Conservation (phyloP, 1,140 invertebrate genomes). For the Bombus turneri region DNA sequence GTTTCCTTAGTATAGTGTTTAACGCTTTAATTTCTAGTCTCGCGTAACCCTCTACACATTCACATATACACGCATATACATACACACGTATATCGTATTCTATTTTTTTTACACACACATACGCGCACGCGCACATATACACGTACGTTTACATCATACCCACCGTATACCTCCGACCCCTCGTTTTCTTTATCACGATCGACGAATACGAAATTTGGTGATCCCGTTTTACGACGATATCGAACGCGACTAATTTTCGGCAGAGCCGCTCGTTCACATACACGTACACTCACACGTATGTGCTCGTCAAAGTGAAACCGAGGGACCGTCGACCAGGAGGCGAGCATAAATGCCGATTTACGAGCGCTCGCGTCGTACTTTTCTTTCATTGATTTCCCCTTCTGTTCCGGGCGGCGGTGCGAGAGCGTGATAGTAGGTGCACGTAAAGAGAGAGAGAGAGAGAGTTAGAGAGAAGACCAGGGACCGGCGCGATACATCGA, state of each 20-base stretch:
- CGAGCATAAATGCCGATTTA: conserved; percentile 72
- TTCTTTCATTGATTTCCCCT: conserved; percentile 74
- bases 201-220: conserved; percentile 17
- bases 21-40: conserved; percentile 75
- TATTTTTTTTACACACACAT: background rate
- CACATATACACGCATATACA: conserved; percentile 5
- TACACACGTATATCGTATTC: background rate
- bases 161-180: background rate
- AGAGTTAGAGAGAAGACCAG: conserved; percentile 14
- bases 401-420: conserved; percentile 74
- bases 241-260: background rate
- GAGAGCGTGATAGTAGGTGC: conserved; percentile 67
- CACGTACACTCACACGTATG: background rate
- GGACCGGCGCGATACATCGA: conserved; percentile 17
- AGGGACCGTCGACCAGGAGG: conserved; percentile 46
- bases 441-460: conserved; percentile 30
- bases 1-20: conserved; percentile 81
- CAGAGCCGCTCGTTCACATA: no score
- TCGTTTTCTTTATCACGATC: conserved; percentile 10
- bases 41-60: conserved; percentile 49
- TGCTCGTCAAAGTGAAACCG: conserved; percentile 47
- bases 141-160: background rate
- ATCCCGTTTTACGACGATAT: conserved; percentile 20
- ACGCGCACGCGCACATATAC: background rate
- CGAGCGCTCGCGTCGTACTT: conserved; percentile 65